These are phyloP conservation scores for Seira sanloemensis DNA, from an alignment of 2,888 invertebrate species.

Conservation along the genomic window DNA sequence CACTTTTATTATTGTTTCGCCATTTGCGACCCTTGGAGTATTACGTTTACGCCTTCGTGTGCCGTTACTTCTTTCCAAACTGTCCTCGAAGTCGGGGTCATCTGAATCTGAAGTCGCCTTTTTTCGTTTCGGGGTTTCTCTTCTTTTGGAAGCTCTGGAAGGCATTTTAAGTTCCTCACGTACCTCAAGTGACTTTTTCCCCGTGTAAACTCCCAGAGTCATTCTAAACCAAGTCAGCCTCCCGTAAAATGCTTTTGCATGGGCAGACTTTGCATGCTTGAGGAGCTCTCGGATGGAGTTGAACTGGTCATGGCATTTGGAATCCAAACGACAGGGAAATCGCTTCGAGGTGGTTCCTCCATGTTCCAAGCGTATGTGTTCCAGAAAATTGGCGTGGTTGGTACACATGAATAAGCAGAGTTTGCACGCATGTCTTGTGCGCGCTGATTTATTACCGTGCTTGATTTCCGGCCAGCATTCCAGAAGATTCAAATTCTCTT, in stretches of 20 bases:
- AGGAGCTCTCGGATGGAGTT: background rate
- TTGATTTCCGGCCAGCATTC: background rate
- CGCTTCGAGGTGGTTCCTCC: background rate
- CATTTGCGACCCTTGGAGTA: too few relatives aligned
- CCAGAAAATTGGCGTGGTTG: background rate
- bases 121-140: too few relatives aligned
- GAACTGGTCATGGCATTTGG: background rate
- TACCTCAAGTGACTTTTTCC: too few relatives aligned
- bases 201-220: background rate
- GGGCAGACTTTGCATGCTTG: background rate
- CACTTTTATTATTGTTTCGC: too few relatives aligned
- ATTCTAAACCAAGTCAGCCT: background rate
- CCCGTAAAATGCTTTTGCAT: constrained; percentile 7
- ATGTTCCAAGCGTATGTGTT: constrained; percentile 20
- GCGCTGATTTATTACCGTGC: background rate
- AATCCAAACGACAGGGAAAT: constrained; percentile 6
- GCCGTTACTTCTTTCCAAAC: too few relatives aligned
- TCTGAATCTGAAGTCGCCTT: too few relatives aligned
- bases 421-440: constrained; percentile 9
- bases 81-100: too few relatives aligned
- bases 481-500: constrained; percentile 8
- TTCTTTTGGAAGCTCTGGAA: too few relatives aligned
- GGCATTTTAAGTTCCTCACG: too few relatives aligned
- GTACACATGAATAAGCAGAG: constrained; percentile 11
- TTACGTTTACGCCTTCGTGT: too few relatives aligned